A percentile compares a stretch with the other conserved stretches of the same genome.
Conservation (phyloP, 2,113 vertebrate genomes). For the Salvelinus fontinalis region DNA sequence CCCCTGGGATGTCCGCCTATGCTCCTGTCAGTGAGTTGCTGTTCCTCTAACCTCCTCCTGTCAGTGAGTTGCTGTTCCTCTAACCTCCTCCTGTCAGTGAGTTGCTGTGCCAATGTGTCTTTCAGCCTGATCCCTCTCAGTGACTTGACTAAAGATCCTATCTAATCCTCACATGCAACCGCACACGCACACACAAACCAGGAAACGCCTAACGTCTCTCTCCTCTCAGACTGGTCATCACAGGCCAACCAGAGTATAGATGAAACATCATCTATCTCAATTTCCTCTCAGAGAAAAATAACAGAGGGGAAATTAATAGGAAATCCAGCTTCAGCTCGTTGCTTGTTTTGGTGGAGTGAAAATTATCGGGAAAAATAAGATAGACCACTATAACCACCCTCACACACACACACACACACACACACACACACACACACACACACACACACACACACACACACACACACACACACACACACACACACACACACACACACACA, state of each 20-base stretch:
- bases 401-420: background rate
- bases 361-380: conserved; percentile 62
- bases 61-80: no score
- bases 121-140: conserved; percentile 29
- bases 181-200: background rate
- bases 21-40: background rate
- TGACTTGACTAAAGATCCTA: conserved; percentile 30
- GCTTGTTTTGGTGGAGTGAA: conserved; percentile 45
- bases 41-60: background rate
- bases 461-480: background rate
- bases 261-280: conserved; percentile 62
- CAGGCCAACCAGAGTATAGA: conserved; percentile 2
- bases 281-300: conserved; percentile 41
- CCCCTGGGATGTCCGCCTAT: no score
- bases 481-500: background rate
- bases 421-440: background rate
- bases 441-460: no score
- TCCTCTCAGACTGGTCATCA: conserved; percentile 12
- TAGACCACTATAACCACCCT: conserved; percentile 11
- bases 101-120: conserved; percentile 28
- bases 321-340: conserved; percentile 51
- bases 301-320: conserved; percentile 59
- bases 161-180: conserved; percentile 25
- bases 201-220: conserved; percentile 11
- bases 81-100: background rate